These are phyloP conservation scores for Carassius gibelio DNA, from an alignment of 2,113 vertebrate genomes.

Conservation along the genomic window DNA sequence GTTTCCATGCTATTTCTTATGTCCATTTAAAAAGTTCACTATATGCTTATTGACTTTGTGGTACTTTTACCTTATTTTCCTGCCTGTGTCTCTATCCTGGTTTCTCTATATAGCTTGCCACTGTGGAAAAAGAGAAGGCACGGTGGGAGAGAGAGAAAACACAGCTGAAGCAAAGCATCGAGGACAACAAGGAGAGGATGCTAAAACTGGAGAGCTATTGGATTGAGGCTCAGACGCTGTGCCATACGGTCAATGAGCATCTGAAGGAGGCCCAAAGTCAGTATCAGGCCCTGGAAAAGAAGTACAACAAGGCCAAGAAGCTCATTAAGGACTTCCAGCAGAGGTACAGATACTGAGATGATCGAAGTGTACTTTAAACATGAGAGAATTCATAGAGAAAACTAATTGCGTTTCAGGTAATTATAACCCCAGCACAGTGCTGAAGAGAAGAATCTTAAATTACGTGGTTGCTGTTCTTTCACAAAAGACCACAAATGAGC, in stretches of 20 bases:
- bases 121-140: constrained; percentile 94
- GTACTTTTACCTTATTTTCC: neutral
- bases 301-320: constrained; percentile 99
- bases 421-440: neutral
- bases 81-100: neutral
- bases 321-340: constrained; percentile 98
- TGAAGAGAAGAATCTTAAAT: constrained; percentile 8
- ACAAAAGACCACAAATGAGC: constrained; percentile 29
- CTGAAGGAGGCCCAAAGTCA: constrained; percentile 97
- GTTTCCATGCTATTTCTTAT: neutral
- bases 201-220: constrained; percentile 96
- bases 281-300: constrained; percentile 96
- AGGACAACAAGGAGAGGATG: constrained; percentile 98
- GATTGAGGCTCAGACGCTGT: constrained; percentile 96
- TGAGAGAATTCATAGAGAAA: neutral
- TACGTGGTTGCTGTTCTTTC: neutral
- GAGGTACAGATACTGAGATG: constrained; percentile 80
- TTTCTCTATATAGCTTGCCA: constrained; percentile 77
- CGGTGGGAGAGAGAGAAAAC: constrained; percentile 95
- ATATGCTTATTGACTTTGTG: neutral
- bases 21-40: neutral
- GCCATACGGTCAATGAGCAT: constrained; percentile 96
- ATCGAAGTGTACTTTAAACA: neutral
- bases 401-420: constrained; percentile 6
- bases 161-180: constrained; percentile 94